These are phyloP conservation scores for Trisateles emortualis DNA, from an alignment of 2,888 invertebrate species.

Conservation along the genomic window DNA sequence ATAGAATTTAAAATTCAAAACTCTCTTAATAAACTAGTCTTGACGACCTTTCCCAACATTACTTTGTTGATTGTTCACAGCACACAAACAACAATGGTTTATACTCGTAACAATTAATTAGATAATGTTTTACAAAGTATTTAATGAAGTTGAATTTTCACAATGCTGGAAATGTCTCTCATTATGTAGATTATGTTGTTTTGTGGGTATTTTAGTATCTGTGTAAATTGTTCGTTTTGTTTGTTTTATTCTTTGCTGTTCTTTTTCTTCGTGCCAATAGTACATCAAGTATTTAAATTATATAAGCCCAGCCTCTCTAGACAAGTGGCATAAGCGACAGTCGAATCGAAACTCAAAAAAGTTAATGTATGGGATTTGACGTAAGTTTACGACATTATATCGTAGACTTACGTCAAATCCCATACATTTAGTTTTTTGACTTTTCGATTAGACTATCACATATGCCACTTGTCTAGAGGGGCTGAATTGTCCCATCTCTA, in stretches of 20 bases:
- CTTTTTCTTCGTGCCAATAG: too few relatives aligned
- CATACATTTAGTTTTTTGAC: too few relatives aligned
- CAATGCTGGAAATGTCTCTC: constrained; percentile 5
- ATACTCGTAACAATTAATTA: constrained; percentile 56
- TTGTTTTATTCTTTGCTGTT: neutral
- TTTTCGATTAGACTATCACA: too few relatives aligned
- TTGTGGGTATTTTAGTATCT: constrained; percentile 7
- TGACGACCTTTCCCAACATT: constrained; percentile 55
- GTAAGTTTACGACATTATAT: too few relatives aligned
- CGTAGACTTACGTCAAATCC: too few relatives aligned
- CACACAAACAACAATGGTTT: constrained; percentile 33
- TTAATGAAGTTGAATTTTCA: constrained; percentile 18
- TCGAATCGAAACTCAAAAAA: too few relatives aligned
- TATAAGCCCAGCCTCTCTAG: too few relatives aligned
- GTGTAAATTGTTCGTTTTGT: constrained; percentile 5
- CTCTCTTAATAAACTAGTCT: constrained; percentile 46
- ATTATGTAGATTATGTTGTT: constrained; percentile 12
- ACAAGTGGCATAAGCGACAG: too few relatives aligned
- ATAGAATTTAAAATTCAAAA: constrained; percentile 37
- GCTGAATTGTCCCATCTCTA: too few relatives aligned
- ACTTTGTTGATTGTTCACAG: constrained; percentile 48
- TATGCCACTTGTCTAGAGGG: too few relatives aligned
- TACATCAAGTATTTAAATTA: too few relatives aligned
- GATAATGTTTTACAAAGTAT: constrained; percentile 48
- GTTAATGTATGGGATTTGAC: too few relatives aligned